Conservation (phyloP, 1,140 invertebrate species). For the Periplaneta americana region DNA sequence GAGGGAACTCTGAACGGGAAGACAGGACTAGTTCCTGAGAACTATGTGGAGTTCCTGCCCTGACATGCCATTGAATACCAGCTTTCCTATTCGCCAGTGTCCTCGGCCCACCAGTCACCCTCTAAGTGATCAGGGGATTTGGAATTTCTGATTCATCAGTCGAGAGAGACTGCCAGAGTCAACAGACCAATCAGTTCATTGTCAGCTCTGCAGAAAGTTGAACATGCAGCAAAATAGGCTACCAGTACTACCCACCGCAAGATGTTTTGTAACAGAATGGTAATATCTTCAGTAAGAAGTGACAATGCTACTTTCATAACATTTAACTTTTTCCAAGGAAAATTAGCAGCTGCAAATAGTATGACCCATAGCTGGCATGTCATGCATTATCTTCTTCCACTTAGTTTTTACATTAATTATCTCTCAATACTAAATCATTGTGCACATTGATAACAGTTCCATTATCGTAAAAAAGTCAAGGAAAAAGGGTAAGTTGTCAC, state of each 20-base stretch:
- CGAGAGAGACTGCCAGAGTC: not conserved
- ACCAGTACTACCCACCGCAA: not conserved
- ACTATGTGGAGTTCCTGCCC: slow-evolving; percentile 88
- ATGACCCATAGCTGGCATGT: not conserved
- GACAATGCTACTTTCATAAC: not conserved
- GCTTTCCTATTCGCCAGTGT: not conserved
- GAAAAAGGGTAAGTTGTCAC: no score
- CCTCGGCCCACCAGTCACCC: not conserved
- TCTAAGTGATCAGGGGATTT: not conserved
- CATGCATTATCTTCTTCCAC: not conserved
- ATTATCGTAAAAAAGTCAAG: no score
- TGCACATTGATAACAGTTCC: not conserved
- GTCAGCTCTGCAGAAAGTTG: not conserved
- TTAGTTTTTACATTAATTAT: no score
- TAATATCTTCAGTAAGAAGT: not conserved
- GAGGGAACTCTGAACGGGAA: slow-evolving; percentile 92
- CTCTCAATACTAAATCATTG: not conserved
- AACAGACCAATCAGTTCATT: not conserved
- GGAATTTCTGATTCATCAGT: not conserved
- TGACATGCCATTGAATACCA: slow-evolving; percentile 32
- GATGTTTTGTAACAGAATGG: not conserved
- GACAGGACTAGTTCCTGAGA: slow-evolving; percentile 91
- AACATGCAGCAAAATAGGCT: not conserved
- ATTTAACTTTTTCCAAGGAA: not conserved
- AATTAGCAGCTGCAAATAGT: not conserved